Percentiles rank a stretch among this genome's conserved stretches.
Evolutionary conservation across 2,113 vertebrate genomes (phyloP).

Genomic region (Aphyosemion australe): DNA sequence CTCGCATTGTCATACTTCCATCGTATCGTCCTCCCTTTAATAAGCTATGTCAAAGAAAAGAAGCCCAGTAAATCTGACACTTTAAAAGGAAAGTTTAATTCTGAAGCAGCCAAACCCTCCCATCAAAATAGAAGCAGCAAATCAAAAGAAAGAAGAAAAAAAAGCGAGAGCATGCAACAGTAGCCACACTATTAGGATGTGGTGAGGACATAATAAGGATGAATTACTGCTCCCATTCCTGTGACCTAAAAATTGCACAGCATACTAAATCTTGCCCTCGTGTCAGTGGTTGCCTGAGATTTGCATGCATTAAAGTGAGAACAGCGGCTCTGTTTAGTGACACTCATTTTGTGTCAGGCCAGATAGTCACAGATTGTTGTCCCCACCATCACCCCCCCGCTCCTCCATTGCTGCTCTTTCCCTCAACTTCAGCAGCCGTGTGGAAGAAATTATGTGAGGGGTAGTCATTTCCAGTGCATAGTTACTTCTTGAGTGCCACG

Average conservation of each 20-base stretch:
- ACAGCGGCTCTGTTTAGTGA: constrained; percentile 46
- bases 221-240: constrained; percentile 48
- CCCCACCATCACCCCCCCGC: background rate
- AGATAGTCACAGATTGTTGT: constrained; percentile 46
- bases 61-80: constrained; percentile 51
- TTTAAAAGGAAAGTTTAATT: constrained; percentile 49
- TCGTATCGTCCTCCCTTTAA: constrained; percentile 36
- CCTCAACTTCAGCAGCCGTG: constrained; percentile 29
- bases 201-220: constrained; percentile 50
- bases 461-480: constrained; percentile 60
- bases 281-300: constrained; percentile 60
- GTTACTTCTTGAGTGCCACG: constrained; percentile 46
- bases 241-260: constrained; percentile 60
- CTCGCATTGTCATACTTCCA: constrained; percentile 54
- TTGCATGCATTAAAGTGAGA: constrained; percentile 58
- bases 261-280: constrained; percentile 50
- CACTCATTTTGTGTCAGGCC: constrained; percentile 41
- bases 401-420: background rate
- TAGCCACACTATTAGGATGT: constrained; percentile 56
- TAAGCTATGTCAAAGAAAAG: constrained; percentile 40
- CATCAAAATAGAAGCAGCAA: background rate
- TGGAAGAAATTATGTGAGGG: constrained; percentile 46
- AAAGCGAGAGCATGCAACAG: constrained; percentile 40
- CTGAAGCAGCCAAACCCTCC: constrained; percentile 1
- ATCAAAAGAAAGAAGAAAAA: constrained; percentile 11